Base-by-base conservation (phyloP, 2,888 invertebrate species). In the Troglohyphantes excavatus region DNA sequence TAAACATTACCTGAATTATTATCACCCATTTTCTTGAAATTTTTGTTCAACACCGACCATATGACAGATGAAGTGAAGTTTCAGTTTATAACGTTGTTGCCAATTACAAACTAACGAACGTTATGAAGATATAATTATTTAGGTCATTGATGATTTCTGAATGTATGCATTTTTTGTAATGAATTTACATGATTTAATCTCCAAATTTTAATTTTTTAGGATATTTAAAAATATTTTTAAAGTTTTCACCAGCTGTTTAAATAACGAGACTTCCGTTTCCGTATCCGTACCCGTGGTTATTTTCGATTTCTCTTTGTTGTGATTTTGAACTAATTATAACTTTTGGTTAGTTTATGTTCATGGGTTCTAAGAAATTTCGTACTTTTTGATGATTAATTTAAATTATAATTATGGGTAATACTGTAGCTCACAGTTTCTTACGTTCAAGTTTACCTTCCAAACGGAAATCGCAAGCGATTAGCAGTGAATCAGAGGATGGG, bases 11-110 rank as follows among this genome's bases (percentile, higher is more conserved):
- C 87, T 29, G 87, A 87, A 65, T 87, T 81, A 65, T 43, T 29
- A 21, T 87, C 87, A 26, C 81, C 46, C 87, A 87, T 87, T 46
- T 27, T 87, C 46, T 53, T 27, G 65, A 59, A 70, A 73, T 73
- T 27, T 76, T 65, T 53, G 63, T 43, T 70, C 21, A 23, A 86
- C n/a, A 72, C 72, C 73, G 43, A 81, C 65, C 72, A 72, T 72
- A 72, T 72, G 72, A 72, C 72, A 72, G 72, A 46, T 72, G 53
- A n/a, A 53, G 53, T 53, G 53, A 53, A 53, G 53, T 53, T 53
- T 53, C 53, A 53, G 53, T 53, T 53, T 53, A n/a, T n/a, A 53
- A 53, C 9, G 53, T 53, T 53, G 53, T 17, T 53, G 53, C 53
- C 53, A 53, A 53, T 13, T 53, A 6, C 33, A 3, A 9, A 33